These are phyloP conservation scores for Pammene fasciana DNA, from an alignment of 2,888 invertebrate genomes.

Conservation along the genomic window DNA sequence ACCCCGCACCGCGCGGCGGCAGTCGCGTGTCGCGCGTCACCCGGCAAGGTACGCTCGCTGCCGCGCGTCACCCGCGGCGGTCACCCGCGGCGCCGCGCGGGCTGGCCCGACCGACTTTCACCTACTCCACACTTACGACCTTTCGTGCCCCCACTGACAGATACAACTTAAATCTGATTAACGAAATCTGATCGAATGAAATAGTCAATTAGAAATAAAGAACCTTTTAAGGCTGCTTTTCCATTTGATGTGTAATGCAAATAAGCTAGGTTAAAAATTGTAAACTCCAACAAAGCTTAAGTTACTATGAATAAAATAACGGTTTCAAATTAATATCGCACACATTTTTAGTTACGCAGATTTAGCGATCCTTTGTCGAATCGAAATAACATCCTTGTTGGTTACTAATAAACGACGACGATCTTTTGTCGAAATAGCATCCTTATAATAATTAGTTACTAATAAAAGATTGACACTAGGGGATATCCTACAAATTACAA, in stretches of 20 bases:
- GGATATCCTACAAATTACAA: neutral
- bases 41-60: conserved; percentile 32
- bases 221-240: neutral
- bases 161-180: neutral
- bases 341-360: no score
- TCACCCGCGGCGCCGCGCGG: conserved; percentile 28
- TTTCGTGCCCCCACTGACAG: neutral
- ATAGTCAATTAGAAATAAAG: neutral
- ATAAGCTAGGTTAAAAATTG: neutral
- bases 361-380: no score
- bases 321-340: no score
- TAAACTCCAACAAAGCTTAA: neutral
- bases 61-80: conserved; percentile 30
- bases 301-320: neutral
- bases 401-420: no score
- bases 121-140: neutral
- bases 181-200: neutral
- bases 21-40: conserved; percentile 32
- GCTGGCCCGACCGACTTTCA: conserved; percentile 6
- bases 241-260: neutral
- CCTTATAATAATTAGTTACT: no score
- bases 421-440: no score
- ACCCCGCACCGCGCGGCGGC: conserved; percentile 28
- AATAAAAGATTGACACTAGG: no score
- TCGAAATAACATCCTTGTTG: no score